Percentiles rank a stretch among this genome's conserved stretches.
These are phyloP conservation scores for Corythornis vintsioides DNA, from an alignment of 2,113 vertebrate genomes.

Conservation along the genomic window DNA sequence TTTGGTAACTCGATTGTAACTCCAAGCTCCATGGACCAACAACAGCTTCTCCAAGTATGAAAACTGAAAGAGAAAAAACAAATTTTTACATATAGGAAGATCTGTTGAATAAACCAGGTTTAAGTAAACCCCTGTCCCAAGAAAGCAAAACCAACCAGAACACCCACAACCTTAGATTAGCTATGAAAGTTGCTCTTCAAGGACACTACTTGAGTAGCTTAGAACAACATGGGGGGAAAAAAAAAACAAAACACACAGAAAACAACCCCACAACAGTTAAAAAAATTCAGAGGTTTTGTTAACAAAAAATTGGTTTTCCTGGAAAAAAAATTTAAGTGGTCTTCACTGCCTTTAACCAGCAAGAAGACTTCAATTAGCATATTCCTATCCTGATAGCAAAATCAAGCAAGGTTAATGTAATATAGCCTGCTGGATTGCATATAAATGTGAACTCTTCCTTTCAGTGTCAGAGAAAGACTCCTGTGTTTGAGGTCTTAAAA, in stretches of 20 bases:
- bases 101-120: neutral
- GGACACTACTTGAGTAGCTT: neutral
- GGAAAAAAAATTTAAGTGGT: neutral
- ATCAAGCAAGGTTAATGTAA: neutral
- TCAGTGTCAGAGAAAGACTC: neutral
- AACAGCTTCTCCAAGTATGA: slow-evolving; percentile 95
- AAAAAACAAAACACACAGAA: neutral
- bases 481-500: neutral
- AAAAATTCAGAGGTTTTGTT: no score
- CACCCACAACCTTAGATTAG: neutral
- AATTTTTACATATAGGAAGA: neutral
- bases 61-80: slow-evolving; percentile 80
- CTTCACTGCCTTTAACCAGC: neutral
- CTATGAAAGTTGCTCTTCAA: neutral
- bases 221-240: neutral
- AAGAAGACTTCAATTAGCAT: neutral
- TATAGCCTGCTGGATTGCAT: neutral
- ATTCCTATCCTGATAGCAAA: neutral
- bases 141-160: neutral
- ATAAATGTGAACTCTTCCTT: neutral
- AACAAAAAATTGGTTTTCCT: no score
- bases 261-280: no score
- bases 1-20: slow-evolving; percentile 98
- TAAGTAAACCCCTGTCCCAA: neutral
- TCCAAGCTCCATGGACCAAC: slow-evolving; percentile 97